These are phyloP conservation scores for Champsocephalus esox DNA, from an alignment of 2,797 vertebrate genomes.

Conservation along the genomic window DNA sequence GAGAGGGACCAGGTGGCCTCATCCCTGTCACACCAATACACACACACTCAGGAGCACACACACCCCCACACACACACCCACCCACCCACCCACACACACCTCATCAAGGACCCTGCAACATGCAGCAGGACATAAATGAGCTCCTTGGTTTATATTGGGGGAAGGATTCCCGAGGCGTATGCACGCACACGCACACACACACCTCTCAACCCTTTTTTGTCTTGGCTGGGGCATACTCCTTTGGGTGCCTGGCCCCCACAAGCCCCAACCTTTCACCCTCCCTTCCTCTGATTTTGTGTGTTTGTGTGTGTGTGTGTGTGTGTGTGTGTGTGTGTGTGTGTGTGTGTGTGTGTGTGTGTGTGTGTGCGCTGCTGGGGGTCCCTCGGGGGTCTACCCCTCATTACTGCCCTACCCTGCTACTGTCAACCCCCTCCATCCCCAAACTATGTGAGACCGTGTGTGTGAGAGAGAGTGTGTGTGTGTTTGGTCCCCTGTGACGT, in stretches of 20 bases:
- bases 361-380: conserved; percentile 65
- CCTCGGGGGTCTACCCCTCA: conserved; percentile 73
- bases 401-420: conserved; percentile 80
- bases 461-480: conserved; percentile 33
- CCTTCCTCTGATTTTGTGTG: conserved; percentile 66
- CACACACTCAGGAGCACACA: conserved; percentile 23
- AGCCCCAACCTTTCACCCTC: conserved; percentile 14
- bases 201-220: conserved; percentile 51
- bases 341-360: conserved; percentile 80
- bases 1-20: conserved; percentile 74
- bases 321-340: conserved; percentile 75
- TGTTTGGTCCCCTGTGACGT: conserved; percentile 51
- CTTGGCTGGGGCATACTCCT: conserved; percentile 34
- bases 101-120: conserved; percentile 37
- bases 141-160: conserved; percentile 71
- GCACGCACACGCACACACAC: conserved; percentile 26
- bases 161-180: conserved; percentile 61
- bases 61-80: background rate
- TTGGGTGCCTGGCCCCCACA: conserved; percentile 45
- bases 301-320: conserved; percentile 73
- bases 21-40: conserved; percentile 35
- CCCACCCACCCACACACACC: background rate
- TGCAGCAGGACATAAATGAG: conserved; percentile 83
- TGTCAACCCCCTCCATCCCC: conserved; percentile 68
- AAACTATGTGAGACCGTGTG: conserved; percentile 24